Evolutionary conservation across 2,113 vertebrate species (phyloP).

Genomic region (Micronycteris hirsuta): DNA sequence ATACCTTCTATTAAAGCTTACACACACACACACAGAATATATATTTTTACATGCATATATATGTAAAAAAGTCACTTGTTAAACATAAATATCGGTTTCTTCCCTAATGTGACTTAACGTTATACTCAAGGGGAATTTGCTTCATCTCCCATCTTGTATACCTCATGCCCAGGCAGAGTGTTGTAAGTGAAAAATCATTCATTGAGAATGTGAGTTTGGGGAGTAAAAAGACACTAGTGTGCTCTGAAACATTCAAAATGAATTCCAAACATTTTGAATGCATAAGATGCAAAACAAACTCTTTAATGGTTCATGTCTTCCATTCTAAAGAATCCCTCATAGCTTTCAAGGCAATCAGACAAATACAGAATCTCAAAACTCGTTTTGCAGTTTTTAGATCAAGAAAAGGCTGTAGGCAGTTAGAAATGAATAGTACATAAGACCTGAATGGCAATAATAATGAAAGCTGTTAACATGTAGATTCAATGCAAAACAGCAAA

Average conservation of each 20-base stretch:
- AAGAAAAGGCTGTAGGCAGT: slow-evolving; percentile 49
- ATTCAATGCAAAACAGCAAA: slow-evolving; percentile 56
- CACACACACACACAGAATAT: neutral
- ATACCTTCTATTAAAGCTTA: neutral
- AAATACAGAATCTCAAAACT: slow-evolving; percentile 46
- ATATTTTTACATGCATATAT: too few relatives aligned
- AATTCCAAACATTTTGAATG: slow-evolving; percentile 35
- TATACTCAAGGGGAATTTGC: neutral
- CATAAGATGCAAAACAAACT: slow-evolving; percentile 51
- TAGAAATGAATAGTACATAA: slow-evolving; percentile 66
- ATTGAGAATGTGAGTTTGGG: neutral
- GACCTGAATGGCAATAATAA: slow-evolving; percentile 49
- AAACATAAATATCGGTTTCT: neutral
- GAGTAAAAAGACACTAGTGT: slow-evolving; percentile 19
- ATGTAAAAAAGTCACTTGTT: neutral
- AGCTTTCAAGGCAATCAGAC: slow-evolving; percentile 65
- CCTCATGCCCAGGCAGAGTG: neutral
- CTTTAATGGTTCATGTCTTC: slow-evolving; percentile 46
- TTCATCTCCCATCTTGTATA: neutral
- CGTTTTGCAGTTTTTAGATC: slow-evolving; percentile 54
- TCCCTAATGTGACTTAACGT: neutral
- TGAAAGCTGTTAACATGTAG: slow-evolving; percentile 57
- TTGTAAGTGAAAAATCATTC: neutral
- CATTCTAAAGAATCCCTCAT: slow-evolving; percentile 53
- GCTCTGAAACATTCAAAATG: slow-evolving; percentile 37